Evolutionary conservation across 2,113 vertebrate genomes (phyloP).

Genomic region (Zapornia atra): DNA sequence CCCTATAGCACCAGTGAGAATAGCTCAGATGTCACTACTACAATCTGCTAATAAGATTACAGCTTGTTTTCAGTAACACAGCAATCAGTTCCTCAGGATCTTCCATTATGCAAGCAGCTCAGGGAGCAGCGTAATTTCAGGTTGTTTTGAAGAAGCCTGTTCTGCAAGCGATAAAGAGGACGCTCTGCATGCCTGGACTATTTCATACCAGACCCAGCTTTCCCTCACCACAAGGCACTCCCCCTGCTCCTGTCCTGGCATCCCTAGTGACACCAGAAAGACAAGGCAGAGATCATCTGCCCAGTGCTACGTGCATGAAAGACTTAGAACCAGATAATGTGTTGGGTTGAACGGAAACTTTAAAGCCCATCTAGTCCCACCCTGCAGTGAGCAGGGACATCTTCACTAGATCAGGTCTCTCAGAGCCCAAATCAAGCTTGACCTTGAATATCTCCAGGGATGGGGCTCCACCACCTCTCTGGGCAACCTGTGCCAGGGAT

Average conservation of each 20-base stretch:
- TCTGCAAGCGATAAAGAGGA: slow-evolving; percentile 46
- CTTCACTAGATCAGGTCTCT: too few relatives aligned
- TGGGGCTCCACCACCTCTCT: too few relatives aligned
- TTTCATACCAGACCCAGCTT: neutral
- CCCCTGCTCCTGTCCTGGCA: neutral
- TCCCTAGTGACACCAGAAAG: neutral
- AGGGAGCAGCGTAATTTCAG: neutral
- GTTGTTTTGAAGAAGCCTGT: slow-evolving; percentile 57
- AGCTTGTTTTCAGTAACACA: slow-evolving; percentile 51
- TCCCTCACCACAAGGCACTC: neutral
- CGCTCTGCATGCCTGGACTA: neutral
- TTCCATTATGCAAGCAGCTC: slow-evolving; percentile 56
- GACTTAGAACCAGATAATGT: too few relatives aligned
- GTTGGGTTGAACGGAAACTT: too few relatives aligned
- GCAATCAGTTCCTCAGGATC: slow-evolving; percentile 51
- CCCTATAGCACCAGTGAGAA: neutral
- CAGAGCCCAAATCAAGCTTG: too few relatives aligned
- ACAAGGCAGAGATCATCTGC: neutral
- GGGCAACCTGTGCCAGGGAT: too few relatives aligned
- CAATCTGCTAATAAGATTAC: slow-evolving; percentile 43
- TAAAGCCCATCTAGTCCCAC: too few relatives aligned
- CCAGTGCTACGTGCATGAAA: neutral
- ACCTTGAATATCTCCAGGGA: too few relatives aligned
- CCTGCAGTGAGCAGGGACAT: too few relatives aligned
- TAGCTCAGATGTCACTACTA: neutral